Conservation (phyloP, 2,113 vertebrate species). For the Tragelaphus strepsiceros region DNA sequence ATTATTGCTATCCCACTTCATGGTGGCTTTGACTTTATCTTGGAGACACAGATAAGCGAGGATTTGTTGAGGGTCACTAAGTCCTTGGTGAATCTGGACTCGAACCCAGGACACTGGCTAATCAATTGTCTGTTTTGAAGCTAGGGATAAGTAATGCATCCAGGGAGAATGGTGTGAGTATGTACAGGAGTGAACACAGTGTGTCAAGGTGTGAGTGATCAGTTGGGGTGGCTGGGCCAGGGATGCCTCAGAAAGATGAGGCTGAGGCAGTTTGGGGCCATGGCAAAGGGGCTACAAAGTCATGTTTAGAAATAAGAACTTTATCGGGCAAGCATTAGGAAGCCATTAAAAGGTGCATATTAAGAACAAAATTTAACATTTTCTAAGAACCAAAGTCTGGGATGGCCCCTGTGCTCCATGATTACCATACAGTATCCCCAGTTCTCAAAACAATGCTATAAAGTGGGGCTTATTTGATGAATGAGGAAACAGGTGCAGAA, state of each 20-base stretch:
- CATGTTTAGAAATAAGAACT: not conserved
- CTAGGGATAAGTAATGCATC: not conserved
- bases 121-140: not conserved
- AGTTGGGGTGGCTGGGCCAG: not conserved
- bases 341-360: not conserved
- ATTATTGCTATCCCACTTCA: not conserved
- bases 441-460: not conserved
- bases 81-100: not conserved
- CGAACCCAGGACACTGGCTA: not conserved
- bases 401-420: not conserved
- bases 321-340: not conserved
- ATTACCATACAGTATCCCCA: not conserved
- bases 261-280: not conserved
- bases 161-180: not conserved
- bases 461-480: not conserved
- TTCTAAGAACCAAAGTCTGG: not conserved
- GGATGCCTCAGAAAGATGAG: not conserved
- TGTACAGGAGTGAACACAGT: not conserved
- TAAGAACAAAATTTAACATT: not conserved
- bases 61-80: not conserved
- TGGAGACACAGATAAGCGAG: not conserved
- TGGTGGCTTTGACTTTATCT: not conserved
- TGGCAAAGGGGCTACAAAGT: not conserved
- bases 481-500: not conserved
- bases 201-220: not conserved